phyloP scores from a whole-genome alignment of 2,113 vertebrate genomes.

The Mellivora capensis region DNA sequence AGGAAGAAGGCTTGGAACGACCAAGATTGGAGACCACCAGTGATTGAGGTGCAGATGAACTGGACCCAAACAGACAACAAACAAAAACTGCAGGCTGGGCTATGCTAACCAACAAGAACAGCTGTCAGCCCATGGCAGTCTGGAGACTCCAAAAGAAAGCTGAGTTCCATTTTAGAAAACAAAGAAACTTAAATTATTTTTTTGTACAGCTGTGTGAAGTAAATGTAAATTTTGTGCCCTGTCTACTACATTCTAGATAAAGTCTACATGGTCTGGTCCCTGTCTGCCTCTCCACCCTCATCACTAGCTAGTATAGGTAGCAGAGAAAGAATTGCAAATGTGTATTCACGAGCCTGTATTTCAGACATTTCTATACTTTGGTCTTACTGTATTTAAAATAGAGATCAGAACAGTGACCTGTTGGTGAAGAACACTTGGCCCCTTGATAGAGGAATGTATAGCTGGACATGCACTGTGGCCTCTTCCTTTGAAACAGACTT shows the following conservation, averaged over 20 bases:
- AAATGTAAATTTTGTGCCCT: neutral
- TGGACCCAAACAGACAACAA: neutral
- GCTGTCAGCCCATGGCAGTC: neutral
- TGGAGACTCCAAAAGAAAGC: neutral
- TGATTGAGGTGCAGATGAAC: neutral
- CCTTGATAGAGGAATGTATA: neutral
- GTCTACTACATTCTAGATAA: neutral
- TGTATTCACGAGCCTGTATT: neutral
- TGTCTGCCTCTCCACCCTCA: neutral
- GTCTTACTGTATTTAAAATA: neutral
- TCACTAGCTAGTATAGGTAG: neutral
- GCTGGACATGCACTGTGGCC: accelerated
- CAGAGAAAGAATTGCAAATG: neutral
- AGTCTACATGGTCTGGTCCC: neutral
- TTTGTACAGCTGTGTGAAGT: neutral
- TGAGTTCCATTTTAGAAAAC: neutral
- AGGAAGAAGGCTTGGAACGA: neutral
- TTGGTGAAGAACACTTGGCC: neutral
- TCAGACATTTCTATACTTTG: neutral
- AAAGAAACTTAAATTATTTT: neutral
- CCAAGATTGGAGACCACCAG: no score
- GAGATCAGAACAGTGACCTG: neutral
- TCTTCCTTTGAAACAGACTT: neutral
- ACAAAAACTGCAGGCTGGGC: neutral
- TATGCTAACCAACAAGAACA: neutral